A percentile compares a stretch with the other conserved stretches of the same genome.
phyloP scores from a whole-genome alignment of 2,797 vertebrate species.

The Siniperca undulata region DNA sequence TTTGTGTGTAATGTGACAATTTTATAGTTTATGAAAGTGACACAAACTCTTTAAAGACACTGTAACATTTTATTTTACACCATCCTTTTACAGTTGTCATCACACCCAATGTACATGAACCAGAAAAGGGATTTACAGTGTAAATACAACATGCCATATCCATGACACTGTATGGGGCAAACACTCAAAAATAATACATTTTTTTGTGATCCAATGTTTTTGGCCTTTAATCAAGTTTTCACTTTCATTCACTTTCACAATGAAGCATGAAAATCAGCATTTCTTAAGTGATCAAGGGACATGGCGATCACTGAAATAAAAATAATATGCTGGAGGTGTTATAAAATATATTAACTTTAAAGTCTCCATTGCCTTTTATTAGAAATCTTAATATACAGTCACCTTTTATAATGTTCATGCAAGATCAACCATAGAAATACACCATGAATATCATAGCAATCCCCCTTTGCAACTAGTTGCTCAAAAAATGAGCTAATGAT shows the following conservation, averaged over 20 bases:
- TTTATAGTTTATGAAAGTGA: too few relatives aligned
- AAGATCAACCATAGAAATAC: conserved; percentile 57
- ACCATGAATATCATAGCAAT: conserved; percentile 85
- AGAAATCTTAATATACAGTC: conserved; percentile 41
- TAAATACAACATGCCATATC: conserved; percentile 33
- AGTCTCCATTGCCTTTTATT: conserved; percentile 22
- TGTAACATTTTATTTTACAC: conserved; percentile 64
- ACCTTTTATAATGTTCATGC: conserved; percentile 56
- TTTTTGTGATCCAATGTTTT: not conserved
- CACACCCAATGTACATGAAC: conserved; percentile 40
- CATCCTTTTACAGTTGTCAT: conserved; percentile 35
- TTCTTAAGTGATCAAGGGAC: not conserved
- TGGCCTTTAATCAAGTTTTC: not conserved
- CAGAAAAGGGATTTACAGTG: conserved; percentile 36
- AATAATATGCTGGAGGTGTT: conserved; percentile 27
- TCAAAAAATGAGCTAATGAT: conserved; percentile 68
- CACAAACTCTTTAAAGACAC: conserved; percentile 12
- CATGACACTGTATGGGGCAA: not conserved
- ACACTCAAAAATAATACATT: not conserved
- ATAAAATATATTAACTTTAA: conserved; percentile 54
- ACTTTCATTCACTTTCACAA: not conserved
- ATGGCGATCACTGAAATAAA: conserved; percentile 9
- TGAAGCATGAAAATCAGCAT: conserved; percentile 3
- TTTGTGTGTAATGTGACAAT: conserved; percentile 2
- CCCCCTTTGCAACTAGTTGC: conserved; percentile 58